Evolutionary conservation across 2,888 invertebrate species (phyloP), one percentile per base, ranked within the genome.

Genomic region (Scaptomyza polygonia): DNA sequence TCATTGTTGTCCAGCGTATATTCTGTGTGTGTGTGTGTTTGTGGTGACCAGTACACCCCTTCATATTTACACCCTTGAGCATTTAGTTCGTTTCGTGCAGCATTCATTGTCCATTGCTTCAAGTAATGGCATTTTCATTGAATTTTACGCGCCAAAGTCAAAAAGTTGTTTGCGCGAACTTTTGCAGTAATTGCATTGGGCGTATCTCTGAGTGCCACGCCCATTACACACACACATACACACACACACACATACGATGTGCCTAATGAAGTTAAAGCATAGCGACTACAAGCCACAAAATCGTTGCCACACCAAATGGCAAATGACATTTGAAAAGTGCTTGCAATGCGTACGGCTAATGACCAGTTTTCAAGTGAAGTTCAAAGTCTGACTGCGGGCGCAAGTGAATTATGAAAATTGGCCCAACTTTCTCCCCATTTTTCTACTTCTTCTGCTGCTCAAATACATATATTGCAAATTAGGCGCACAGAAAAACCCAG

Each of bases 321-420:
- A 81, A 87, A 87, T 82, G 82, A 85, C 87, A 87, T 82, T 87
- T 82, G 87, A 87, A 87, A 82, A 82, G 85, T 80, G 86, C 80
- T 77, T 83, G 77, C 75, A 74, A 43, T 77, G 77, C 74, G 74
- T 77, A 80, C 77, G 63, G 79, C 80, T 81, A 86, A 82, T 82
- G 82, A 82, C 82, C 82, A 67, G 73, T 76, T 87, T 78, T 70
- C 51, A 72, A 78, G 61, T 76, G 72, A 86, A 86, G 81, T 82
- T 82, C 81, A 82, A 82, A 87, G 87, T 81, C 87, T 86, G 72
- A 76, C 87, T 86, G 80, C 67, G 67, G 72, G 86, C 82, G 74
- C 59, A 57, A 82, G 72, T 82, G 76, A 82, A 82, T 82, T 86
- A 82, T 82, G 87, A 87, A 87, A 82, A 82, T 81, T 81, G 76